Conservation (phyloP, 2,797 vertebrate species). For the Aotus griseimembra region DNA sequence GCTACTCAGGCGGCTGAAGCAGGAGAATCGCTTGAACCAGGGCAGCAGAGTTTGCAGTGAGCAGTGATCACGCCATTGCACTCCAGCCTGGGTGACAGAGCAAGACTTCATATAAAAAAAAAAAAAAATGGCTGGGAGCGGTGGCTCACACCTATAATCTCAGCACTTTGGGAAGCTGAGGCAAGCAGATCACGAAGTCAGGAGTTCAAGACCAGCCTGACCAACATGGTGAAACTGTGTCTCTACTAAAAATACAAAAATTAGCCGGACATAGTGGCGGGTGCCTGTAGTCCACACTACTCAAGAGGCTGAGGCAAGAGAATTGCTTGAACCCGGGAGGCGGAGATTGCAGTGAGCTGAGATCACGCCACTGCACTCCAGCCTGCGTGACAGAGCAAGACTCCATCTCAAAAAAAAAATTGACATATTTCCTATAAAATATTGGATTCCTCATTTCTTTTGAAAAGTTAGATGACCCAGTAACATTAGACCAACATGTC, state of each 20-base stretch:
- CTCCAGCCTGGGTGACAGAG: not conserved
- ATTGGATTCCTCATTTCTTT: not conserved
- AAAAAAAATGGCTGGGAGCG: not conserved
- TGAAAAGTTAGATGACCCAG: not conserved
- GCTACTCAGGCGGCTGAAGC: not conserved
- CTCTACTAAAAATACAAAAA: not conserved
- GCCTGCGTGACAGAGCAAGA: too few species aligned
- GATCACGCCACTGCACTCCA: not conserved
- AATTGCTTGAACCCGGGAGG: not conserved
- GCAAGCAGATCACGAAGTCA: accelerated
- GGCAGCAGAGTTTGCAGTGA: not conserved
- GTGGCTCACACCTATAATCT: not conserved
- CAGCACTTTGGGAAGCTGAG: not conserved
- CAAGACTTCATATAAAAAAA: not conserved
- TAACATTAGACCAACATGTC: not conserved
- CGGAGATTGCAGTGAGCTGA: not conserved
- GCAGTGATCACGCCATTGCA: accelerated
- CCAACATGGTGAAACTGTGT: not conserved
- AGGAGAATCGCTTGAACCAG: not conserved
- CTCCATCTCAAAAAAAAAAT: not conserved
- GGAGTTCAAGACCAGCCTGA: not conserved
- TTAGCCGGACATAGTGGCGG: not conserved
- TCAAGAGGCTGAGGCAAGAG: not conserved
- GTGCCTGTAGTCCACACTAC: not conserved
- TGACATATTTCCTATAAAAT: not conserved